A percentile compares a stretch with the other conserved stretches of the same genome.
Conservation (phyloP, 2,888 invertebrate genomes). For the Andrena praecox region DNA sequence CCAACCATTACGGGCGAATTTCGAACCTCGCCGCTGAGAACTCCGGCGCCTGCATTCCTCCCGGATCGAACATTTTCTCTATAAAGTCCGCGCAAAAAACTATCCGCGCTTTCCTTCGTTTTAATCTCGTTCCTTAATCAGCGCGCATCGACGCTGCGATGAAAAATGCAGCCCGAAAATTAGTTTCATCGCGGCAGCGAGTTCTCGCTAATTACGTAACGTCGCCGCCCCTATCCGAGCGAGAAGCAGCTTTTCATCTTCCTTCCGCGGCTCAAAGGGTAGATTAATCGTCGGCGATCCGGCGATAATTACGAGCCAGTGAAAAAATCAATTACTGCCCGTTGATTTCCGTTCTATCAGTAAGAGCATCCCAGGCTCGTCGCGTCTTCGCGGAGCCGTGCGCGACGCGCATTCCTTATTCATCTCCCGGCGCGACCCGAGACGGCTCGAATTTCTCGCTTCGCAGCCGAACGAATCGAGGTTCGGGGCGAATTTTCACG, state of each 20-base stretch:
- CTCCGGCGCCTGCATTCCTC: not conserved
- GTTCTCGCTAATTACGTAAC: not conserved
- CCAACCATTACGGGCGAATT: not conserved
- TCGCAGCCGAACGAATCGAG: not conserved
- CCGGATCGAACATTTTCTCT: not conserved
- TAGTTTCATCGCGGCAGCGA: not conserved
- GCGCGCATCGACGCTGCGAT: not conserved
- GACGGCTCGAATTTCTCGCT: not conserved
- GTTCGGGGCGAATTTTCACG: not conserved
- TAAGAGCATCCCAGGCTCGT: not conserved
- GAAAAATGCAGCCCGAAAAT: conserved; percentile 3
- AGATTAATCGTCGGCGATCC: conserved; percentile 22
- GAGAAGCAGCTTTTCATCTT: not conserved
- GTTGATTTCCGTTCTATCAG: conserved; percentile 39
- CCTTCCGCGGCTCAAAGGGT: not conserved
- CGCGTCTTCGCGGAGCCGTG: not conserved
- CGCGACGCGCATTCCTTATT: not conserved
- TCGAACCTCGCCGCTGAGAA: not conserved
- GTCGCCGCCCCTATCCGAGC: not conserved
- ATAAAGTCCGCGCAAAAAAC: not conserved
- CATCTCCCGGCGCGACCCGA: no score
- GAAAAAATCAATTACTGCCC: conserved; percentile 21
- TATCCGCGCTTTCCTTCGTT: not conserved
- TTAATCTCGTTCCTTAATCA: not conserved
- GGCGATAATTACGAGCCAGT: conserved; percentile 10